Evolutionary conservation across 2,797 vertebrate genomes (phyloP), one percentile per base, ranked within the genome.

Genomic region (Gouania willdenowi): DNA sequence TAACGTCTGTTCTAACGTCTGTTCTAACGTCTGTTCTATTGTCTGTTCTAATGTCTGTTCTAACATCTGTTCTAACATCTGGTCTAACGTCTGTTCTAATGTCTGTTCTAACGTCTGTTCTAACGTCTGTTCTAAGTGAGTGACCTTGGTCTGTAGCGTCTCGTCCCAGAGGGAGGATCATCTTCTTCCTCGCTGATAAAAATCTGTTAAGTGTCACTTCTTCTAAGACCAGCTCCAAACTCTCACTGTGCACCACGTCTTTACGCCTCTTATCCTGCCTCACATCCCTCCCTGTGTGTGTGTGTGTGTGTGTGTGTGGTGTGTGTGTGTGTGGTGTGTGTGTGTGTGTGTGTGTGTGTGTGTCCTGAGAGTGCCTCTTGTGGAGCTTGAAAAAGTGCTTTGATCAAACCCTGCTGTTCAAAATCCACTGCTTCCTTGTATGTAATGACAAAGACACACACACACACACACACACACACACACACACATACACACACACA

Each of bases 221-320:
- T 71, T 77, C 75, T 55, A 70, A 62, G 58, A 77, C 46, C 66
- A 73, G 64, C 55, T 60, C 73, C 77, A 47, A 30, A 46, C 41
- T 59, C 60, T 53, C 38, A 43, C 43, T 47, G 51, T 40, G 41
- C 31, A 39, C 50, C 40, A 31, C 43, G 41, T 53, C 45, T 55
- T 47, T 59, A 47, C 28, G 28, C 22, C 17, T 6, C 18, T 6
- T 36, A 25, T 1, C 47, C 38, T 17, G 24, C 33, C 6, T 17
- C 34, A 13, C 29, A 42, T 46, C 20, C 21, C 6, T 29, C 36
- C 67, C 58, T 34, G n/a, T 26, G 33, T 42, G 45, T 53, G 53
- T 30, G 59, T 8, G 3, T n/a, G n/a, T n/a, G n/a, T n/a, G n/a
- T n/a, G n/a, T n/a, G n/a, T n/a, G n/a, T n/a, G n/a, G n/a, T n/a